Base-by-base conservation (phyloP, 2,888 invertebrate genomes). In the Pyrrhia umbra region DNA sequence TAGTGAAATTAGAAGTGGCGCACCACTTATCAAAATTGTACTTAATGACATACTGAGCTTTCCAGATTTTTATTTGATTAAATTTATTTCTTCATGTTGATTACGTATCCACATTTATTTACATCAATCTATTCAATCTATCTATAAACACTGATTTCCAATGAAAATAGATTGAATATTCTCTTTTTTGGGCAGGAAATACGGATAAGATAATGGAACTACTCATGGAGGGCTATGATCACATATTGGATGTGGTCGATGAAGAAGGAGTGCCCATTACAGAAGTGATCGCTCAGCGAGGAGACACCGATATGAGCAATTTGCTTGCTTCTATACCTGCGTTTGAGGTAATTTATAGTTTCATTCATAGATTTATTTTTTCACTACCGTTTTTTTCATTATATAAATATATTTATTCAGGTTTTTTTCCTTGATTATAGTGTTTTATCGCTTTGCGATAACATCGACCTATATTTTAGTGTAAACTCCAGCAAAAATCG, bases 141-240 rank as follows among this genome's bases (percentile, higher is more conserved):
- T 6, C n/a, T 34, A 5, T n/a, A n/a, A 10, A 27, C 27, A 2
- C 27, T 10, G 27, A 10, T 27, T 23, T 27, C 10, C 27, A 9
- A 10, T 9, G 27, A 0, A 27, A 2, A 27, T 9, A 10, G 27
- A 34, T 34, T 34, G 5, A n/a, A 34, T 34, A n/a, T 27, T 21
- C 2, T 42, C 15, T 52, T 40, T 39, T 50, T 15, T 42, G 75
- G 73, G 5, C 80, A 95, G 95, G 94, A 8, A 91, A 94, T 59
- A 88, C 88, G 1, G 93, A 95, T 18, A 93, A 92, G 82, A 90
- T 95, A 71, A 92, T 91, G 91, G 96, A 97, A 80, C 90, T 98
- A 10, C 85, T 98, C 13, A 84, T 97, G 55, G 97, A 97, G 89
- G 98, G 98, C 0, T 98, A 98, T 85, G 98, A 98, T 85, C 98